Conservation (phyloP, 92 coral and sea anemone genomes). For the Bergia sp. region DNA sequence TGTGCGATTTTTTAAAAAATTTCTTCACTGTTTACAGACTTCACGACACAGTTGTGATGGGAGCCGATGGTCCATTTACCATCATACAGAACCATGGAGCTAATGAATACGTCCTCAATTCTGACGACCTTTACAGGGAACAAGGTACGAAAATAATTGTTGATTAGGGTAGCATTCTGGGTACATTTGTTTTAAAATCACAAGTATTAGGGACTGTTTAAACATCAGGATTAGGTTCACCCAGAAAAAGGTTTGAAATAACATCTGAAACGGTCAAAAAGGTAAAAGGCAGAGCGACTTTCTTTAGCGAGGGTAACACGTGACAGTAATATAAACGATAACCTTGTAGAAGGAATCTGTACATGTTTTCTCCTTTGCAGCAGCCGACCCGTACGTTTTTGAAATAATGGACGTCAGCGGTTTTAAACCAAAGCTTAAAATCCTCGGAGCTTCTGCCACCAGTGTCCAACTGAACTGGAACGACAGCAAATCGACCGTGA, state of each 20-base stretch:
- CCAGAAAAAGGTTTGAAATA: too few species aligned
- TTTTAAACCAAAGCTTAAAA: slow-evolving; percentile 13
- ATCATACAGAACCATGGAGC: slow-evolving; percentile 63
- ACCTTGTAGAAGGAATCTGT: too few species aligned
- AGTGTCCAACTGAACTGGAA: slow-evolving; percentile 1
- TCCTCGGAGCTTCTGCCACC: slow-evolving; percentile 17
- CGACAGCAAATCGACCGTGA: slow-evolving; percentile 26
- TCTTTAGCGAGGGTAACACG: too few species aligned
- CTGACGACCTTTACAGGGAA: background rate
- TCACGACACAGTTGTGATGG: slow-evolving; percentile 55
- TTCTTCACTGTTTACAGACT: slow-evolving; percentile 28
- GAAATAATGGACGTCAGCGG: slow-evolving; percentile 37
- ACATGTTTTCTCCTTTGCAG: background rate
- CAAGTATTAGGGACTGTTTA: too few species aligned
- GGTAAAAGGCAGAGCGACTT: too few species aligned
- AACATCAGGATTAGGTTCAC: background rate
- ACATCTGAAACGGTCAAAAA: too few species aligned
- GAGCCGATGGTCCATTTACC: slow-evolving; percentile 54
- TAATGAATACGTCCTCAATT: slow-evolving; percentile 17
- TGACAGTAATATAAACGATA: too few species aligned
- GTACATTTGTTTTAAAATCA: too few species aligned
- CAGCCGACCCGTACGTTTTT: background rate
- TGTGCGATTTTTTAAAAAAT: too few species aligned
- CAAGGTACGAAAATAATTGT: background rate
- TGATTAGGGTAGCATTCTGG: background rate